phyloP scores from a whole-genome alignment of 1,140 invertebrate species.

The Heliconius eleuchia region DNA sequence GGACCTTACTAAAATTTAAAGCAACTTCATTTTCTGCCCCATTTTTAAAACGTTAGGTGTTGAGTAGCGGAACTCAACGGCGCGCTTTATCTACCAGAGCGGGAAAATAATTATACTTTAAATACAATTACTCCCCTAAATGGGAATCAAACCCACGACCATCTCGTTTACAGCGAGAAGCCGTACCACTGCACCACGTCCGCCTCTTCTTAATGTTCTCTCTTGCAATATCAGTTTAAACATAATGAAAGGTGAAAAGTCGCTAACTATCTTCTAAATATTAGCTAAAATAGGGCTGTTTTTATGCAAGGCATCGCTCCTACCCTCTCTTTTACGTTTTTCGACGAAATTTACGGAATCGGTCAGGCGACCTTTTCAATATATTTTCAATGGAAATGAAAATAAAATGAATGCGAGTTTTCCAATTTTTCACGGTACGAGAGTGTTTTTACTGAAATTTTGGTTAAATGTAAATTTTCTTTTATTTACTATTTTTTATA shows the following conservation, averaged over 20 bases:
- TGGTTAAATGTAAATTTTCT: background rate
- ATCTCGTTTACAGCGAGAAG: background rate
- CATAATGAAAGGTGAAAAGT: background rate
- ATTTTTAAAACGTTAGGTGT: too few species aligned
- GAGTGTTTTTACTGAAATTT: constrained; percentile 2
- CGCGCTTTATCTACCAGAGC: too few species aligned
- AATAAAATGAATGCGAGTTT: constrained; percentile 16
- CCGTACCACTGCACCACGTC: background rate
- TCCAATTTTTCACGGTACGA: constrained; percentile 10
- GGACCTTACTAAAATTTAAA: too few species aligned
- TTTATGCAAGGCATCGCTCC: constrained; percentile 21
- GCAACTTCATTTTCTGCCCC: too few species aligned
- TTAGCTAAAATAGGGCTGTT: constrained; percentile 21
- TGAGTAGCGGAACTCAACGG: too few species aligned
- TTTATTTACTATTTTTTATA: background rate
- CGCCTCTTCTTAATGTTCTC: background rate
- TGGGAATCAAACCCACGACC: background rate
- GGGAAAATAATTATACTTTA: too few species aligned
- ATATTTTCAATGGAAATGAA: constrained; percentile 18
- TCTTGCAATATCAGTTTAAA: background rate
- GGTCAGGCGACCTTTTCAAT: constrained; percentile 20
- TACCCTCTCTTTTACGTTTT: background rate
- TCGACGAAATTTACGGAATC: constrained; percentile 20
- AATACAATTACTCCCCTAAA: too few species aligned
- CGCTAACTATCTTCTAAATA: constrained; percentile 17